Evolutionary conservation across 1,140 invertebrate genomes (phyloP), one percentile per base, ranked within the genome.

Genomic region (Saccostrea glomerata): DNA sequence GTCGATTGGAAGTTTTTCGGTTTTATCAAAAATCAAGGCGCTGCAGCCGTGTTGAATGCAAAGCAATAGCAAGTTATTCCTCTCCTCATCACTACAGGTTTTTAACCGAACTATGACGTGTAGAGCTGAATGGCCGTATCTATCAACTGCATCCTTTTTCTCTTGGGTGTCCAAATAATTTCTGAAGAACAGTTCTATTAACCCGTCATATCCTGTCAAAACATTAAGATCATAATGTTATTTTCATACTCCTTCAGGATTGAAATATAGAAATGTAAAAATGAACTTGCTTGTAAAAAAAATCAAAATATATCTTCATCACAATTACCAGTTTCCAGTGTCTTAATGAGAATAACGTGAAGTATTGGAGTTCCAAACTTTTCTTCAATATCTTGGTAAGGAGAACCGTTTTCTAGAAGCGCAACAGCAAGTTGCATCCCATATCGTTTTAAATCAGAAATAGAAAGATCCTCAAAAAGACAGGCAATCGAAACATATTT

Each of bases 371-470:
- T 30, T 23, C 73, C 58, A 13, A 30, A 40, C 13, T 7, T 84
- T 6, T 55, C n/a, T 66, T 84, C 84, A 40, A 90, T 86, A 23
- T 86, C 82, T 15, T 70, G 54, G 36, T 86, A 73, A 4, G 84
- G 36, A 4, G 89, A 77, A 4, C 89, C 89, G n/a, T 90, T 85
- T 73, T 86, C 84, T n/a, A 86, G 55, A 11, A 90, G 36, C 11
- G 66, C 55, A 11, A 90, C 70, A 25, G 87, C 84, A 17, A 89
- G 85, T 6, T 77, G 40, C 56, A 84, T 85, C 13, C 89, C 89
- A 84, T 85, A 90, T 55, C 83, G 73, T 20, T 82, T 85, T 58
- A 86, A 25, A 17, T 86, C 63, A 6, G 55, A 20, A 40, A 58
- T 5, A 6, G 56, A 55, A 15, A 40, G 82, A 30, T 70, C 56